These are phyloP conservation scores for Lycopodina hypogea DNA, from an alignment of 37 sponge, comb jelly and placozoan species.

Conservation along the genomic window DNA sequence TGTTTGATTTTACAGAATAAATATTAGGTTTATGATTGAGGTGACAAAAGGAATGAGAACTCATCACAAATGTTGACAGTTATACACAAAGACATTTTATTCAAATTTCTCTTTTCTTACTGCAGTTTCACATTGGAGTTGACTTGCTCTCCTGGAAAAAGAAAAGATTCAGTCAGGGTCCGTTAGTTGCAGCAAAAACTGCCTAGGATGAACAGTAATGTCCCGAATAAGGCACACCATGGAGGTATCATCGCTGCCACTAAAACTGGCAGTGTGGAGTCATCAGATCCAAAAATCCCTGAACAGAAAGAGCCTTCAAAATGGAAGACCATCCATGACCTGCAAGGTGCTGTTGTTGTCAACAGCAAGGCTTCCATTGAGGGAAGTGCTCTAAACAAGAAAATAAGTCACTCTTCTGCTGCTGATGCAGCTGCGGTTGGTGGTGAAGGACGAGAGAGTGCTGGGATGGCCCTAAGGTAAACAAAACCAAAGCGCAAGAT, in stretches of 20 bases:
- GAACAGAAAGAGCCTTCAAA: constrained; percentile 45
- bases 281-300: neutral
- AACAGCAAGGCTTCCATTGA: neutral
- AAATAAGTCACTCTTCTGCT: neutral
- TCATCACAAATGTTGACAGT: no score
- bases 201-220: neutral
- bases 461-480: neutral
- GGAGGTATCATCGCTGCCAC: neutral
- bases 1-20: no score
- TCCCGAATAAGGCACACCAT: constrained; percentile 19
- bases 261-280: no score
- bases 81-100: no score
- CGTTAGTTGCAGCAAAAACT: neutral
- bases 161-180: constrained; percentile 18
- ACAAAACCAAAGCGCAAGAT: constrained; percentile 20
- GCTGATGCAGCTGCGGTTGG: neutral
- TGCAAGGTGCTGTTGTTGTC: neutral
- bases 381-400: constrained; percentile 29
- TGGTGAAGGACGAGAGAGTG: neutral
- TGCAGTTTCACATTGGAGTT: no score
- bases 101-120: no score
- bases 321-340: constrained; percentile 42
- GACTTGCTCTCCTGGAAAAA: neutral
- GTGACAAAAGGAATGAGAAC: no score
- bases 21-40: no score